phyloP scores from a whole-genome alignment of 92 coral and sea anemone species.

The Chrysogorgia sp. region DNA sequence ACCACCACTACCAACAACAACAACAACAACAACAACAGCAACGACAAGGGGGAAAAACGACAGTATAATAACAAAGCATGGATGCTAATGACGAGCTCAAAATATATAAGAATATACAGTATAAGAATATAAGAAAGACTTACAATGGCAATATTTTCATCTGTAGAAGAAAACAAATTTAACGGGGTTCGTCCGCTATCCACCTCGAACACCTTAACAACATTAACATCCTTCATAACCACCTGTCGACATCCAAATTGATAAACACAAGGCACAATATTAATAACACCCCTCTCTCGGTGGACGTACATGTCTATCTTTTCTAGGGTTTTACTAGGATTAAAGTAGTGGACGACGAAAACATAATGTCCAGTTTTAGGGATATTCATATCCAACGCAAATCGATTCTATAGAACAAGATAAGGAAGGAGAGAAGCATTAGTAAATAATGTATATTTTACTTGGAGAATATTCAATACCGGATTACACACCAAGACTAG shows the following conservation, averaged over 20 bases:
- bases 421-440: neutral
- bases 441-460: neutral
- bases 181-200: conserved; percentile 16
- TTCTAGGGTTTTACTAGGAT: conserved; percentile 60
- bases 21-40: no score
- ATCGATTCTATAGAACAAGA: conserved; percentile 16
- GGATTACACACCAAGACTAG: no score
- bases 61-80: no score
- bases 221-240: conserved; percentile 36
- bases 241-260: conserved; percentile 85
- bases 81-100: no score
- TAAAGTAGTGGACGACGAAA: conserved; percentile 69
- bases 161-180: conserved; percentile 50
- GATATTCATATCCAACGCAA: conserved; percentile 58
- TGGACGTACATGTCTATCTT: conserved; percentile 62
- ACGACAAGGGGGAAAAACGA: no score
- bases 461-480: no score
- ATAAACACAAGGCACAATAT: conserved; percentile 76
- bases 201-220: conserved; percentile 49
- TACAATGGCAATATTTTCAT: conserved; percentile 66
- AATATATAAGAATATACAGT: neutral
- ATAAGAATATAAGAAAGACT: conserved; percentile 26
- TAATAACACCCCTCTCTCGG: conserved; percentile 64
- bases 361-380: conserved; percentile 63
- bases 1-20: no score